These are phyloP conservation scores for Oscheius sp. DNA, from an alignment of 1,140 invertebrate species.

Conservation along the genomic window DNA sequence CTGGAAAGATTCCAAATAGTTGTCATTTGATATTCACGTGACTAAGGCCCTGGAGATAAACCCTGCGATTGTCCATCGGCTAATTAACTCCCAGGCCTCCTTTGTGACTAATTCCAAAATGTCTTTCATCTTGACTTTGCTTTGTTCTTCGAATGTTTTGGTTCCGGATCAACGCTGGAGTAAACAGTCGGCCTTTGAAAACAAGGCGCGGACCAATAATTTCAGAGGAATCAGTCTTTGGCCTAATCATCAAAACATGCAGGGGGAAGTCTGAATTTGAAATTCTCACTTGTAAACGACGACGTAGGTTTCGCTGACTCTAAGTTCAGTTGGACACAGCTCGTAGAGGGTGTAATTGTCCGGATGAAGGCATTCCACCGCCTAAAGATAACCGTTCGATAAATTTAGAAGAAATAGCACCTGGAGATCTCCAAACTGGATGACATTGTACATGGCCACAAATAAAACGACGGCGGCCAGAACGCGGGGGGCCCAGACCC, in stretches of 20 bases:
- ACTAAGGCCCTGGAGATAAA: no score
- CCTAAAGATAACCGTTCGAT: constrained; percentile 9
- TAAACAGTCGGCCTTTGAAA: background rate
- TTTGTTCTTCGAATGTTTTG: background rate
- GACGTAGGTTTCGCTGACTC: constrained; percentile 44
- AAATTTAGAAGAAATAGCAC: background rate
- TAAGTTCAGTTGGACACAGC: constrained; percentile 47
- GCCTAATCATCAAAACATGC: background rate
- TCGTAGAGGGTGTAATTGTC: constrained; percentile 34
- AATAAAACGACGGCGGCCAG: constrained; percentile 24
- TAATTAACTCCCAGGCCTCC: no score
- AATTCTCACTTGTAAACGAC: constrained; percentile 47
- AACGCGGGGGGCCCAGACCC: constrained; percentile 27
- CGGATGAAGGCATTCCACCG: constrained; percentile 41
- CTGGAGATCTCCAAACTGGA: constrained; percentile 47
- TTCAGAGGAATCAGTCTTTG: background rate
- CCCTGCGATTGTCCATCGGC: no score
- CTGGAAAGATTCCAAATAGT: no score
- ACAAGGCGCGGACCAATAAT: background rate
- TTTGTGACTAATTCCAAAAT: no score
- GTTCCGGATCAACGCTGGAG: background rate
- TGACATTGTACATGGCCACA: constrained; percentile 42
- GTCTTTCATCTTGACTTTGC: no score
- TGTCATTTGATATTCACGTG: no score
- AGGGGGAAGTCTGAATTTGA: background rate